Evolutionary conservation across 2,797 vertebrate genomes (phyloP), one percentile per base, ranked within the genome.

Genomic region (Lycodopsis pacificus): DNA sequence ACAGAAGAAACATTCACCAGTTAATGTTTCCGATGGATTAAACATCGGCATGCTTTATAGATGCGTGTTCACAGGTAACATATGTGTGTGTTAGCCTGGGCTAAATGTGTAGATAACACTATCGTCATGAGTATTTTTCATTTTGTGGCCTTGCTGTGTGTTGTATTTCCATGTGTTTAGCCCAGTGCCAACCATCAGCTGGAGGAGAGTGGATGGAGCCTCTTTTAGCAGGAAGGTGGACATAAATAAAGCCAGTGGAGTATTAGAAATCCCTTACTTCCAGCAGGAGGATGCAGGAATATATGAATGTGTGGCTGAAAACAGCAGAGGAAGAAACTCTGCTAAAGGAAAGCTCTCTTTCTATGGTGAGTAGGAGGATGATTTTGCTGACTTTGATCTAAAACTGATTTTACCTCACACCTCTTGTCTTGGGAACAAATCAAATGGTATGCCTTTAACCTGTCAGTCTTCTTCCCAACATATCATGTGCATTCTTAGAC

Each of bases 221-320:
- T 90, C 95, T 1, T 94, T 98, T 70, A 94, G 96, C n/a, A 94
- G 96, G 83, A 99, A 98, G 78, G 96, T 97, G 74, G 94, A 97
- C 70, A 89, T 96, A 22, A 97, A 96, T 87, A 96, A 96, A 73
- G 96, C 96, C 1, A 97, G 94, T 0, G 96, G 97, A 3, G 95
- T 97, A 40, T 94, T 99, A 5, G 98, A 99, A 89, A 97, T 99
- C 84, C 97, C 97, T 42, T 97, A 98, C 70, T 99, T 99, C 81
- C 97, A 98, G 89, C 97, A 96, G 73, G 97, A 98, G 70, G 97
- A 99, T 4, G 94, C 97, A 0, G 97, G 97, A 0, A 77, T 85
- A 4, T 99, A 99, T 3, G 98, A 99, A 65, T 99, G 98, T 3
- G 88, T 97, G 40, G 97, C 97, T 53, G 98, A 99, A 81, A 99